Evolutionary conservation across 2,797 vertebrate genomes (phyloP), one percentile per base, ranked within the genome.

Genomic region (Esox lucius): DNA sequence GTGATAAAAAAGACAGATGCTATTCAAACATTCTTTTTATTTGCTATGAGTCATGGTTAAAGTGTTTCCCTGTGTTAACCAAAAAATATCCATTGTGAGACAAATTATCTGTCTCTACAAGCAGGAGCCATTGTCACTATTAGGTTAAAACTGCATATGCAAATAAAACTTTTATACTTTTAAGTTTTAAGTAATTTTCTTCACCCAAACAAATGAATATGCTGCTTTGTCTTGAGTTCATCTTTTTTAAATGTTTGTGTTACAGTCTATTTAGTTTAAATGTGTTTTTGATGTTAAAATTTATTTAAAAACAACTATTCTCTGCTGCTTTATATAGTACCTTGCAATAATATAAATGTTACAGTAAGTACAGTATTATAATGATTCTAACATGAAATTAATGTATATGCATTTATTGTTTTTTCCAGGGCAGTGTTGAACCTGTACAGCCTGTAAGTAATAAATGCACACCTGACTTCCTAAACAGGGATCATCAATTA

Each of bases 361-460:
- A n/a, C 70, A n/a, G 39, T 56, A 46, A 46, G 42, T 46, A 11
- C 12, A 69, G 26, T 70, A 42, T 51, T 16, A 28, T 17, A 59
- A 31, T 42, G 35, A 26, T 39, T 74, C 70, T 72, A 19, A 67
- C 26, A n/a, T 59, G 3, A 69, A 22, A 73, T 6, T 19, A 19
- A 24, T 31, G 26, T 65, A n/a, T 72, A 46, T 46, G 12, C 11
- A 46, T 46, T 46, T 46, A 13, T 13, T 11, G 9, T 70, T 72
- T 79, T 85, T 84, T 83, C 71, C 88, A 98, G 97, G 95, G 89
- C 86, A 95, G 91, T 79, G 86, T 87, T 46, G 94, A 96, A 79
- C 83, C 95, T 86, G 93, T 91, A 79, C 93, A 96, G 75, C 93
- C 95, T 89, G 97, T 98, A 94, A 94, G 97, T 95, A 92, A 77